A percentile compares a stretch with the other conserved stretches of the same genome.
These are phyloP conservation scores for Elgaria multicarinata DNA, from an alignment of 2,113 vertebrate species.

Conservation along the genomic window DNA sequence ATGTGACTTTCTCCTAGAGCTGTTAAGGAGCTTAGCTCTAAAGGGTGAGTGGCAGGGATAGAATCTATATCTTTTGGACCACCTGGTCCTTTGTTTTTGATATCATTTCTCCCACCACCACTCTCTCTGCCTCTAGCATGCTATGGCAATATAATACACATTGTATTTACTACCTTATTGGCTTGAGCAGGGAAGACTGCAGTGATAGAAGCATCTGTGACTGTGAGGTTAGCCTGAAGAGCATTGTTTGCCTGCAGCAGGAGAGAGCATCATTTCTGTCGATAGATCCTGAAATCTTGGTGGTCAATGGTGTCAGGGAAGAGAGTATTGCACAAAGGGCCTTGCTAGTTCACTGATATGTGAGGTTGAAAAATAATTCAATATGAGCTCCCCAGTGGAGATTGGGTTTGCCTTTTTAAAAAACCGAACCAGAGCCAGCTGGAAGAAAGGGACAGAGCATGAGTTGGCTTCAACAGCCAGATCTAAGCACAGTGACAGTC, in stretches of 20 bases:
- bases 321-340: fast-evolving
- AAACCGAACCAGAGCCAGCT: not conserved
- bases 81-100: not conserved
- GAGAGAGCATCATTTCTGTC: not conserved
- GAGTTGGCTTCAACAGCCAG: fast-evolving
- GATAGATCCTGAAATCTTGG: not conserved
- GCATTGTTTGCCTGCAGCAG: not conserved
- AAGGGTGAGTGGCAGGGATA: not conserved
- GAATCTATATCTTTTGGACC: not conserved
- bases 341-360: not conserved
- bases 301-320: not conserved
- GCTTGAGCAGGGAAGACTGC: not conserved
- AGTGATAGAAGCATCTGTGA: not conserved
- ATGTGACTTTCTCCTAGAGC: not conserved
- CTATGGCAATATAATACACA: not conserved
- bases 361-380: not conserved
- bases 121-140: not conserved
- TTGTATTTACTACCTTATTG: not conserved
- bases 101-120: not conserved
- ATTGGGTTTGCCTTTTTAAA: not conserved
- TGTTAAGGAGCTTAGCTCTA: not conserved
- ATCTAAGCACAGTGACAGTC: not conserved
- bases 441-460: not conserved
- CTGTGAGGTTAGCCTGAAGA: constrained; percentile 7
- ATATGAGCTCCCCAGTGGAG: not conserved